Evolutionary conservation across 2,113 vertebrate genomes (phyloP).

Genomic region (Carettochelys insculpta): DNA sequence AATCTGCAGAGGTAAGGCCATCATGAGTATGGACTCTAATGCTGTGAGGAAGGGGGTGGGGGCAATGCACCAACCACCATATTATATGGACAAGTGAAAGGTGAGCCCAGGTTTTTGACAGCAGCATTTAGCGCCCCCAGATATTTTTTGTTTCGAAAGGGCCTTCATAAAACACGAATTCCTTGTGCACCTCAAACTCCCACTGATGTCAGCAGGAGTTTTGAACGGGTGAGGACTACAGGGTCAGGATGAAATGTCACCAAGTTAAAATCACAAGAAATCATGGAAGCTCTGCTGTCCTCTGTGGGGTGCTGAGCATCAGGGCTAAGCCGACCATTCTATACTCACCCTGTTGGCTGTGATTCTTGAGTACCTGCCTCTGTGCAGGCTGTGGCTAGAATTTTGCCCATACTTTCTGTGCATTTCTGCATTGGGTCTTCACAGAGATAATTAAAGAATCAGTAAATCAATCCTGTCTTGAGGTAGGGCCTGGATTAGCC

Average conservation of each 20-base stretch:
- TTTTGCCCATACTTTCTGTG: background rate
- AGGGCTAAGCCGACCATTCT: background rate
- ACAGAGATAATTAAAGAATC: background rate
- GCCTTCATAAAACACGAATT: background rate
- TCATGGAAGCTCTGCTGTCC: background rate
- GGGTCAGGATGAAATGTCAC: background rate
- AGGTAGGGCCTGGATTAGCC: background rate
- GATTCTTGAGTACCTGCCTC: too few species aligned
- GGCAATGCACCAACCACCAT: background rate
- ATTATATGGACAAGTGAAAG: background rate
- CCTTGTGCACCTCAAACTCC: background rate
- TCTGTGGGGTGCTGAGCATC: background rate
- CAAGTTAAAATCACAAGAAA: background rate
- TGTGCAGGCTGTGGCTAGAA: background rate
- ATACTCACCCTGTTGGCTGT: background rate
- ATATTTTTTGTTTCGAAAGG: background rate
- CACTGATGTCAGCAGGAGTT: too few species aligned
- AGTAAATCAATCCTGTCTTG: background rate
- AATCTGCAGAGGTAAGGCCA: background rate
- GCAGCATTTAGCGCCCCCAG: background rate
- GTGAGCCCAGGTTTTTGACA: background rate
- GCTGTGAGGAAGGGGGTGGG: background rate
- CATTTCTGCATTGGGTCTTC: background rate
- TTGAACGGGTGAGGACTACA: background rate
- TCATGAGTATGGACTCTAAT: background rate